Conservation (phyloP, 1,140 invertebrate genomes). For the Oncopodura yosiiana region DNA sequence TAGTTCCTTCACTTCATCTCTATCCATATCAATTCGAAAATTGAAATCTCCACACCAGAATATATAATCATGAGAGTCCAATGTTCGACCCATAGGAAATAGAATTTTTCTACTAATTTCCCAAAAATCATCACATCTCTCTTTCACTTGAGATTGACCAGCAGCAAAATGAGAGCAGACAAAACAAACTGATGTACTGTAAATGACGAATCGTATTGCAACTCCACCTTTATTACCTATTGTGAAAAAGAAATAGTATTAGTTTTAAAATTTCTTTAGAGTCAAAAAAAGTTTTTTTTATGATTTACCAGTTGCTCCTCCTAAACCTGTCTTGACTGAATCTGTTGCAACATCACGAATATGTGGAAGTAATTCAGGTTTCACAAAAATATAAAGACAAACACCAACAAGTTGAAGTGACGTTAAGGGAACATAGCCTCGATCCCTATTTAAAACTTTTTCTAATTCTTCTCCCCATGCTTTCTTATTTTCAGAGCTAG, state of each 20-base stretch:
- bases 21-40: slow-evolving; percentile 91
- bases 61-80: slow-evolving; percentile 93
- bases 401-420: slow-evolving; percentile 97
- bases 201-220: slow-evolving; percentile 80
- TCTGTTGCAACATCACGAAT: slow-evolving; percentile 88
- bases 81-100: slow-evolving; percentile 82
- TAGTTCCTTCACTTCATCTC: slow-evolving; percentile 83
- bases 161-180: slow-evolving; percentile 98
- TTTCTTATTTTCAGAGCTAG: slow-evolving; percentile 91
- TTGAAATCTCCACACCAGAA: slow-evolving; percentile 99
- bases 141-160: slow-evolving; percentile 88
- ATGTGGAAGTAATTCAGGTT: slow-evolving; percentile 72
- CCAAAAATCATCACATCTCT: slow-evolving; percentile 90
- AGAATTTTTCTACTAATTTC: slow-evolving; percentile 87
- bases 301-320: slow-evolving; percentile 68
- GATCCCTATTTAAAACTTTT: slow-evolving; percentile 78
- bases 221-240: slow-evolving; percentile 89
- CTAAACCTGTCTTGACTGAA: slow-evolving; percentile 93
- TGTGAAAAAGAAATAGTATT: slow-evolving; percentile 9
- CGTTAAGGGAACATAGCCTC: slow-evolving; percentile 81
- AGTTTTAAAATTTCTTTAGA: neutral
- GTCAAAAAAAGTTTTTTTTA: neutral
- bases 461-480: slow-evolving; percentile 91
- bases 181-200: slow-evolving; percentile 91
- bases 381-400: slow-evolving; percentile 88